Percentiles rank a stretch among this genome's conserved stretches.
phyloP scores from a whole-genome alignment of 2,797 vertebrate genomes.

The Setipinna tenuifilis region DNA sequence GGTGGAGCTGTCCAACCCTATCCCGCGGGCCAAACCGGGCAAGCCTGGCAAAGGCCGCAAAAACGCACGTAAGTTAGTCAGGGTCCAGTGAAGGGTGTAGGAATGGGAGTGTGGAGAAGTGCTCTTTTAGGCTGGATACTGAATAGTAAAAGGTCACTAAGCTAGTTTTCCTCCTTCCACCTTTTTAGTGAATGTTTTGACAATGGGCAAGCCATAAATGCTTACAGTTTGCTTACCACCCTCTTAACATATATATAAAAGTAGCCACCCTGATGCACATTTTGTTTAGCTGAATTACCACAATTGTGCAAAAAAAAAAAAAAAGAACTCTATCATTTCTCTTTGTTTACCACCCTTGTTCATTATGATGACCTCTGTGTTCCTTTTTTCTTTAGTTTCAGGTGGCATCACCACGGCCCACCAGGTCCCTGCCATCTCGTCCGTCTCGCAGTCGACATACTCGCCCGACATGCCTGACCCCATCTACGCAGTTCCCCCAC shows the following conservation, averaged over 20 bases:
- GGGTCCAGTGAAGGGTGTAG: not conserved
- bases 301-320: no score
- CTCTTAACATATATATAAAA: no score
- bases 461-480: conserved; percentile 85
- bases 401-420: conserved; percentile 84
- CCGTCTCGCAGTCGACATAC: conserved; percentile 84
- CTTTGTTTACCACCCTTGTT: not conserved
- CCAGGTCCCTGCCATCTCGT: conserved; percentile 89
- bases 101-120: not conserved
- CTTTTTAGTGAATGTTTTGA: no score
- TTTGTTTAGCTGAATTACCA: not conserved
- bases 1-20: conserved; percentile 81
- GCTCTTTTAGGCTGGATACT: not conserved
- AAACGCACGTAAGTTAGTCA: conserved; percentile 58
- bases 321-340: not conserved
- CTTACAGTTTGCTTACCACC: no score
- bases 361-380: no score
- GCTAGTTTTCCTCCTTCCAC: no score
- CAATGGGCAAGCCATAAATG: no score
- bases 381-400: conserved; percentile 49
- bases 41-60: conserved; percentile 82
- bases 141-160: not conserved
- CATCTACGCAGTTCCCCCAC: conserved; percentile 79
- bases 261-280: no score
- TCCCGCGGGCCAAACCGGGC: conserved; percentile 79